Percentiles rank a stretch among this genome's conserved stretches.
Conservation (phyloP, 2,113 vertebrate species). For the Phodopus roborovskii region DNA sequence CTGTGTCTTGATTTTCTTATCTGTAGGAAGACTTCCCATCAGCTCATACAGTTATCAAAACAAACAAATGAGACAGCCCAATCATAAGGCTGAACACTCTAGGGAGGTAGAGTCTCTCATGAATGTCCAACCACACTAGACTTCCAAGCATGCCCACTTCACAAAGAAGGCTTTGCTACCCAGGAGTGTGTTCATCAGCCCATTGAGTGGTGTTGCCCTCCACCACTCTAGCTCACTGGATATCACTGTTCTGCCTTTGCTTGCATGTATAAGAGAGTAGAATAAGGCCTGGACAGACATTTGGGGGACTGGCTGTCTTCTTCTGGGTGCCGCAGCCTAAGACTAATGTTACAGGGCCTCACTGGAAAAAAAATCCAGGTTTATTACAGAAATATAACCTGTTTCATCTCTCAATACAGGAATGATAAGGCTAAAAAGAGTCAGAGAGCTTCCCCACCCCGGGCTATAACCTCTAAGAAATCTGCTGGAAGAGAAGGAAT, state of each 20-base stretch:
- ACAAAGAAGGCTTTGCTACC: too few relatives aligned
- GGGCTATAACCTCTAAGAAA: too few relatives aligned
- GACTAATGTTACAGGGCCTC: neutral
- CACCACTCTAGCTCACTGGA: neutral
- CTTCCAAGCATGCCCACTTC: neutral
- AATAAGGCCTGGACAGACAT: neutral
- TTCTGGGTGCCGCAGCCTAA: neutral
- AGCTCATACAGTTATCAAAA: too few relatives aligned
- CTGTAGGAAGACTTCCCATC: neutral
- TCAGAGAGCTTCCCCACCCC: neutral
- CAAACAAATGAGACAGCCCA: too few relatives aligned
- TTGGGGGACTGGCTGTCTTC: too few relatives aligned
- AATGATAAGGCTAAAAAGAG: neutral
- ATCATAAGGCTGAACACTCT: accelerated
- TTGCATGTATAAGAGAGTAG: neutral
- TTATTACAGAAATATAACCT: neutral
- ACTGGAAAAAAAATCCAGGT: too few relatives aligned
- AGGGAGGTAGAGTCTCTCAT: accelerated
- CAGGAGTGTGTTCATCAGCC: neutral
- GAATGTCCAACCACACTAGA: neutral
- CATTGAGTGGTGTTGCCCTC: neutral
- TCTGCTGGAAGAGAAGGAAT: neutral
- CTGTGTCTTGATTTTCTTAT: neutral
- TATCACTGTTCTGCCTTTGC: neutral
- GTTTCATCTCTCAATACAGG: too few relatives aligned